Percentiles rank a stretch among this genome's conserved stretches.
These are phyloP conservation scores for Arrhamphus sclerolepis DNA, from an alignment of 2,797 vertebrate genomes.

Conservation along the genomic window DNA sequence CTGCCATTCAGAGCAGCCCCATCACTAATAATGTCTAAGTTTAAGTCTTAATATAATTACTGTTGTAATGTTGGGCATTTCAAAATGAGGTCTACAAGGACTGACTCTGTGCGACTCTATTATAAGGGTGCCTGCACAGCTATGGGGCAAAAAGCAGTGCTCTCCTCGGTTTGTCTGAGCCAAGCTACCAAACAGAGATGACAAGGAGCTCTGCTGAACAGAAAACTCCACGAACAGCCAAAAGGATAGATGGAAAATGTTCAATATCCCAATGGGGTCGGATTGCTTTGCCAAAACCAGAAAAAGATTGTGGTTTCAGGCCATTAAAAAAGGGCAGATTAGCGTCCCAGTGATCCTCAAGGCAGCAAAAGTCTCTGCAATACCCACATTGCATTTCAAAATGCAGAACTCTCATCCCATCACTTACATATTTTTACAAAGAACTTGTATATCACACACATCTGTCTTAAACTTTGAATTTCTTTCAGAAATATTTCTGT, in stretches of 20 bases:
- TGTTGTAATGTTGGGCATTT: too few species aligned
- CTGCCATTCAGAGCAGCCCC: background rate
- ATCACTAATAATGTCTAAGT: background rate
- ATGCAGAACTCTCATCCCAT: background rate
- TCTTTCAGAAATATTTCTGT: too few species aligned
- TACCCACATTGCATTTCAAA: background rate
- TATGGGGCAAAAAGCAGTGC: background rate
- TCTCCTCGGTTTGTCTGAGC: background rate
- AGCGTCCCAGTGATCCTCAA: background rate
- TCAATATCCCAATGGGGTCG: background rate
- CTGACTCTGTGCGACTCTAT: background rate
- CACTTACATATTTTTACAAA: background rate
- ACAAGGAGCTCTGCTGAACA: background rate
- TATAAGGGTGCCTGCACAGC: background rate
- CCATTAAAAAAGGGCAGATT: background rate
- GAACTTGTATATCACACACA: too few species aligned
- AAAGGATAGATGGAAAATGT: background rate
- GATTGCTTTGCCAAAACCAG: background rate
- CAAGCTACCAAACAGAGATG: background rate
- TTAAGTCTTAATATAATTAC: background rate
- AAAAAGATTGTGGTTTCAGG: background rate
- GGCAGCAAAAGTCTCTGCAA: background rate
- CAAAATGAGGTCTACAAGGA: too few species aligned
- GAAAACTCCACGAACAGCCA: background rate
- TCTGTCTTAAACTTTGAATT: too few species aligned